Percentiles rank a stretch among this genome's conserved stretches.
Conservation (phyloP, 2,888 invertebrate species). For the Salpingus planirostris region DNA sequence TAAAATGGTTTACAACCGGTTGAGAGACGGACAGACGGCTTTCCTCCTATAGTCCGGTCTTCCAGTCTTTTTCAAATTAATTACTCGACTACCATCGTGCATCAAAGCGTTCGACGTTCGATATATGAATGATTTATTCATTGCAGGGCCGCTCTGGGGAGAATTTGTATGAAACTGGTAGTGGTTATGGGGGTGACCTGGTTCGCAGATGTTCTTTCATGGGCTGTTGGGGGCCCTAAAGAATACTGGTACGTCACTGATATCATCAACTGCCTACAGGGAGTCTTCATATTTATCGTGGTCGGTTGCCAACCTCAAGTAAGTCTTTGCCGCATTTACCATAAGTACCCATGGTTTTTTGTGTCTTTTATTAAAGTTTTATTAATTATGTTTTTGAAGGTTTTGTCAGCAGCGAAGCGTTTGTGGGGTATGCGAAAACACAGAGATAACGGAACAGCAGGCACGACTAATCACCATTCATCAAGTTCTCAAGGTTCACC, state of each 20-base stretch:
- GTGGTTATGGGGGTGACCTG: slow-evolving; percentile 73
- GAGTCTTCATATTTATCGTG: slow-evolving; percentile 80
- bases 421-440: slow-evolving; percentile 49
- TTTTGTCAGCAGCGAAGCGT: slow-evolving; percentile 58
- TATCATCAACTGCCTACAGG: slow-evolving; percentile 77
- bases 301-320: slow-evolving; percentile 84
- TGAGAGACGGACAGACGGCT: too few species aligned
- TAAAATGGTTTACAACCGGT: neutral
- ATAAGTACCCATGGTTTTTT: too few species aligned
- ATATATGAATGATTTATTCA: too few species aligned
- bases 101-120: too few species aligned
- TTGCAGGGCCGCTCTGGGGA: slow-evolving; percentile 67
- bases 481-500: slow-evolving; percentile 73
- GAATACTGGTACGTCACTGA: slow-evolving; percentile 79
- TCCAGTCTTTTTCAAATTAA: too few species aligned
- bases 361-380: neutral
- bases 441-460: slow-evolving; percentile 46
- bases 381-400: slow-evolving; percentile 34
- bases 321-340: slow-evolving; percentile 23
- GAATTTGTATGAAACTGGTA: slow-evolving; percentile 79
- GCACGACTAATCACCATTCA: slow-evolving; percentile 59
- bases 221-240: slow-evolving; percentile 72
- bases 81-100: too few species aligned
- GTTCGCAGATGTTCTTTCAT: slow-evolving; percentile 76
- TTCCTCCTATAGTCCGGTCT: too few species aligned